Percentiles rank a stretch among this genome's conserved stretches.
Evolutionary conservation across 2,888 invertebrate species (phyloP).

Genomic region (Oegoconia quadripuncta): DNA sequence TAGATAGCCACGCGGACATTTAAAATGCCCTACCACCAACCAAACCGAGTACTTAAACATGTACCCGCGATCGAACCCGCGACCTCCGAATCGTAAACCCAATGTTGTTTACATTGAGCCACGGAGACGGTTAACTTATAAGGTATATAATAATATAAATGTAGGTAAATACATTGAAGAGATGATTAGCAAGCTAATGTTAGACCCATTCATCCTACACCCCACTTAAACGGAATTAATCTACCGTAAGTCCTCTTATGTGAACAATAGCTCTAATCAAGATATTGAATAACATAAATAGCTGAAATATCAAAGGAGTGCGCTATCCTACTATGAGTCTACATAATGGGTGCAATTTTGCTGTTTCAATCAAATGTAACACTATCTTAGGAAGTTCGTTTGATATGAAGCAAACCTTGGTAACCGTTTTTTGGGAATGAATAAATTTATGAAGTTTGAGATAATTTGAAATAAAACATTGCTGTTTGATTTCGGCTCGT

Average conservation of each 20-base stretch:
- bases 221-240: neutral
- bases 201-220: neutral
- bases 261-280: constrained; percentile 50
- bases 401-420: constrained; percentile 14
- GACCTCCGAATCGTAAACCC: too few species aligned
- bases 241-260: neutral
- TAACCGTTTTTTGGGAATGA: too few species aligned
- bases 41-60: too few species aligned
- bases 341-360: constrained; percentile 47
- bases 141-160: too few species aligned
- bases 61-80: too few species aligned
- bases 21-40: too few species aligned
- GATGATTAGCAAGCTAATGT: neutral
- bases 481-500: too few species aligned
- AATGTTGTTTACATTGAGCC: too few species aligned
- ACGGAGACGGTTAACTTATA: too few species aligned
- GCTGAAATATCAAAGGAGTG: constrained; percentile 26
- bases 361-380: constrained; percentile 52
- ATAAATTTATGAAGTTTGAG: too few species aligned
- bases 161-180: neutral
- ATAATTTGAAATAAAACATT: too few species aligned
- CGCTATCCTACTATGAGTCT: constrained; percentile 23
- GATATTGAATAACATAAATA: constrained; percentile 24
- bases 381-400: constrained; percentile 32
- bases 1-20: too few species aligned